Evolutionary conservation across 2,888 invertebrate genomes (phyloP).

Genomic region (Heteromurus nitidus): DNA sequence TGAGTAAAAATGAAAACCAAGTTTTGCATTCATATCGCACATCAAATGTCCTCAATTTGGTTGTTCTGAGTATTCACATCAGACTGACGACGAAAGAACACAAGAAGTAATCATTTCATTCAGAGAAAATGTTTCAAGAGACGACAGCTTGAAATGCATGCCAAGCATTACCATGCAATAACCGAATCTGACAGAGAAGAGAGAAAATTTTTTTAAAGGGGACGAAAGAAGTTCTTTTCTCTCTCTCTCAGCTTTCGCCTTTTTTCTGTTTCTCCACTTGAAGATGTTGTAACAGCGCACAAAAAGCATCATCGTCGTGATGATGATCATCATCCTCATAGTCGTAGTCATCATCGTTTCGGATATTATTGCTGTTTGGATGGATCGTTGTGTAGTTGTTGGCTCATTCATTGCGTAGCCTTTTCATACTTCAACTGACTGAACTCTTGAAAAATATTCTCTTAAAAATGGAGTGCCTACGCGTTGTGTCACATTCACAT

Average conservation of each 20-base stretch:
- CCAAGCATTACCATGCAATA: background rate
- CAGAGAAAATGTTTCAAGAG: background rate
- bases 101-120: slow-evolving; percentile 17
- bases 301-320: slow-evolving; percentile 16
- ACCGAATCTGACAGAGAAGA: background rate
- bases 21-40: slow-evolving; percentile 57
- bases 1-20: background rate
- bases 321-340: slow-evolving; percentile 9
- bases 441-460: background rate
- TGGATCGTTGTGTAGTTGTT: slow-evolving; percentile 28
- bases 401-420: background rate
- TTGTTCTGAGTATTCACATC: too few relatives aligned
- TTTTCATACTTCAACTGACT: background rate
- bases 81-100: too few relatives aligned
- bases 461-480: slow-evolving; percentile 1
- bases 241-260: slow-evolving; percentile 9
- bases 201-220: background rate
- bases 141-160: background rate
- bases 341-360: slow-evolving; percentile 17
- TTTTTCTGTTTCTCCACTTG: slow-evolving; percentile 6
- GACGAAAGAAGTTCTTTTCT: slow-evolving; percentile 2
- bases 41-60: slow-evolving; percentile 52
- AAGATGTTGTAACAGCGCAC: slow-evolving; percentile 16
- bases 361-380: slow-evolving; percentile 18
- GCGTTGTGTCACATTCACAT: background rate